Percentiles rank a stretch among this genome's conserved stretches.
Evolutionary conservation across 2,888 invertebrate species (phyloP).

Genomic region (Proisotoma minuta): DNA sequence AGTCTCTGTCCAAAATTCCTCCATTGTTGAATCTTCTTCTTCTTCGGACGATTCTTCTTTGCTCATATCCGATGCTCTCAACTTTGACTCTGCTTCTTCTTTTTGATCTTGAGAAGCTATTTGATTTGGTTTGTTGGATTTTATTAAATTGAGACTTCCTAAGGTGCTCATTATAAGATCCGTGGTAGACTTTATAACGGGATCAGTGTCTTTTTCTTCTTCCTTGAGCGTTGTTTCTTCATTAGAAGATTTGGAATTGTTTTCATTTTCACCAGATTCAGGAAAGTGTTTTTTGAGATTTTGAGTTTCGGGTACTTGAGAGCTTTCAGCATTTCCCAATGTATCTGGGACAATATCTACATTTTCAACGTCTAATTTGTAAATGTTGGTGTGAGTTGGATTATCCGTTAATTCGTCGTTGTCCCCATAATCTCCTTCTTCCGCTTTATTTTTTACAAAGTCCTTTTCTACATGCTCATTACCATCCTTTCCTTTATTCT

Average conservation of each 20-base stretch:
- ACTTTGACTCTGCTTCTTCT: constrained; percentile 23
- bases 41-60: background rate
- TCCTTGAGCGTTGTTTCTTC: constrained; percentile 13
- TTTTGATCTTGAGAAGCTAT: background rate
- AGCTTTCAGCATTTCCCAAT: constrained; percentile 23
- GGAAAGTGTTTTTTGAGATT: constrained; percentile 1
- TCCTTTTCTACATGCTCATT: constrained; percentile 8
- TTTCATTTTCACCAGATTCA: background rate
- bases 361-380: constrained; percentile 39
- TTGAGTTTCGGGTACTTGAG: constrained; percentile 4
- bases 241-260: background rate
- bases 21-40: background rate
- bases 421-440: constrained; percentile 35
- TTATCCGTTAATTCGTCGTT: constrained; percentile 27
- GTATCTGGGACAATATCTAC: constrained; percentile 43
- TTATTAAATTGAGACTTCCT: constrained; percentile 43
- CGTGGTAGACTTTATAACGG: constrained; percentile 35
- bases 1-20: constrained; percentile 13
- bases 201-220: no score
- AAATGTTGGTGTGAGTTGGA: constrained; percentile 34
- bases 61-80: constrained; percentile 20
- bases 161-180: constrained; percentile 43
- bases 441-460: constrained; percentile 21
- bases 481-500: background rate
- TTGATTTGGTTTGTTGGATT: constrained; percentile 16